These are phyloP conservation scores for Noctua comes DNA, from an alignment of 2,888 invertebrate genomes.

Conservation along the genomic window DNA sequence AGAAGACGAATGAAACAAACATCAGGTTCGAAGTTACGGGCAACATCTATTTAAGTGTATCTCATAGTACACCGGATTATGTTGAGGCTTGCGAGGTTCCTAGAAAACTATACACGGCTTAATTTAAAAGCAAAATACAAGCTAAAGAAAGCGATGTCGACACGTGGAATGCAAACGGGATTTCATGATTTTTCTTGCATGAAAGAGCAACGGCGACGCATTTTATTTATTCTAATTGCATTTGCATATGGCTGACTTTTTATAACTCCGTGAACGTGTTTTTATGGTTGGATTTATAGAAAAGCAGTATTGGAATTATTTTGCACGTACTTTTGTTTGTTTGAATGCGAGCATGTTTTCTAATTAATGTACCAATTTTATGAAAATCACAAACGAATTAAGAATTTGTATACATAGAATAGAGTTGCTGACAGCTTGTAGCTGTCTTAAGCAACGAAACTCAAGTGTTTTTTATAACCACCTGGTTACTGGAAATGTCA, in stretches of 20 bases:
- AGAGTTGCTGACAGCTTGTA: too few species aligned
- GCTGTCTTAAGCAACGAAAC: too few species aligned
- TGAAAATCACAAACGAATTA: too few species aligned
- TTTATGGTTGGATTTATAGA: slow-evolving; percentile 3
- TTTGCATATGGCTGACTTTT: background rate
- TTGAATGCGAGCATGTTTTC: too few species aligned
- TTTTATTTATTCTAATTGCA: slow-evolving; percentile 12
- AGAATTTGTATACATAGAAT: too few species aligned
- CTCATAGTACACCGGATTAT: slow-evolving; percentile 2
- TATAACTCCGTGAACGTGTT: background rate
- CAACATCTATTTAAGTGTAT: background rate
- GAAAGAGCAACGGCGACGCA: background rate
- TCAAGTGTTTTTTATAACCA: too few species aligned
- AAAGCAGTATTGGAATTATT: background rate
- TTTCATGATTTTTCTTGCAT: slow-evolving; percentile 29
- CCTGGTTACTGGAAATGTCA: too few species aligned
- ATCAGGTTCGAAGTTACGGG: background rate
- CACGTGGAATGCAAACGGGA: slow-evolving; percentile 10
- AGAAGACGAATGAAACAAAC: background rate
- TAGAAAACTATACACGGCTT: slow-evolving; percentile 16
- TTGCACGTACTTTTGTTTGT: too few species aligned
- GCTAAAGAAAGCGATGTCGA: slow-evolving; percentile 3
- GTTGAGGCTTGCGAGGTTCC: slow-evolving; percentile 17
- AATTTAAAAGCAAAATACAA: slow-evolving; percentile 32
- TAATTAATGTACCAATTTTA: too few species aligned